Percentiles rank a stretch among this genome's conserved stretches.
These are phyloP conservation scores for Andricus curvator DNA, from an alignment of 2,888 invertebrate genomes.

Conservation along the genomic window DNA sequence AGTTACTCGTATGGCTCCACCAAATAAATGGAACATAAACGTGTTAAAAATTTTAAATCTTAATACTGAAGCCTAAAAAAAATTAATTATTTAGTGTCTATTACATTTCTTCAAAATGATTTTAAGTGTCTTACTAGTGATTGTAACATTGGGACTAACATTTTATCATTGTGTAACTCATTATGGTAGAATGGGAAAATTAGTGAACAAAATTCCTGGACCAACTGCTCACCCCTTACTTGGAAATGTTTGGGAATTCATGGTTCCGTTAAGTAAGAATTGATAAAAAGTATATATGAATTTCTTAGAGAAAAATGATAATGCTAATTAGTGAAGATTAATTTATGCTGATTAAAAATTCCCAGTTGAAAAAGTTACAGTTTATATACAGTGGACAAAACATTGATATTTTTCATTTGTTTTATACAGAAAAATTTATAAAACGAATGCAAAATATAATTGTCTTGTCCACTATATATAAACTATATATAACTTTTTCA, in stretches of 20 bases:
- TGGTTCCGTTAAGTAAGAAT: constrained; percentile 8
- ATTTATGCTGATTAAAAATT: too few species aligned
- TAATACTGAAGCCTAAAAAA: background rate
- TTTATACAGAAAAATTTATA: too few species aligned
- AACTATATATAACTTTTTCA: too few species aligned
- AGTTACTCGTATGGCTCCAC: background rate
- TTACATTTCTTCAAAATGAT: constrained; percentile 13
- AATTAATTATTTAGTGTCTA: background rate
- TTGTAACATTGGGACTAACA: constrained; percentile 44
- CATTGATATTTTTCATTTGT: too few species aligned
- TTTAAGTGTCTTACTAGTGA: constrained; percentile 35
- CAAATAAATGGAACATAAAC: background rate
- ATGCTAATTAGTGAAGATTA: too few species aligned
- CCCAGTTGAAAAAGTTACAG: too few species aligned
- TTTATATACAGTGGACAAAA: too few species aligned
- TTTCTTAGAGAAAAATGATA: too few species aligned
- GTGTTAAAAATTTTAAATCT: background rate
- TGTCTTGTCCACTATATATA: too few species aligned
- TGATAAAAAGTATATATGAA: too few species aligned
- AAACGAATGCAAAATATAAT: too few species aligned
- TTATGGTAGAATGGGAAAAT: constrained; percentile 63
- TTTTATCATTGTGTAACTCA: constrained; percentile 53
- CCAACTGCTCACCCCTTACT: constrained; percentile 59
- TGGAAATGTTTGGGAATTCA: constrained; percentile 55
- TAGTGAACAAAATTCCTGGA: constrained; percentile 73